Base-by-base conservation (phyloP, 2,888 invertebrate species). In the Cryptops parisi region DNA sequence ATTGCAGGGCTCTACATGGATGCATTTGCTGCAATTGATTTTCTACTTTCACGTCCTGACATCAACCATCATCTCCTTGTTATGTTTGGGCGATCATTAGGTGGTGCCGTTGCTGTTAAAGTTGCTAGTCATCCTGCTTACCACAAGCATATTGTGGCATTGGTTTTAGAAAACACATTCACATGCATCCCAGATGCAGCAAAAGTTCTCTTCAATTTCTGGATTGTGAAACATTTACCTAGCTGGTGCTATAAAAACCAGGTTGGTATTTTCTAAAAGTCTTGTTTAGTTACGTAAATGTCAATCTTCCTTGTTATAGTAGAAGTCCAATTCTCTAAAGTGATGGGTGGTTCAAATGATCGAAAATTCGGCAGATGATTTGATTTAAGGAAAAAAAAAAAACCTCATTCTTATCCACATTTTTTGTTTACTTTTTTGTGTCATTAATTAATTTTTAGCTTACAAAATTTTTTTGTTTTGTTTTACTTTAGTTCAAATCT, bases 151-250 rank as follows among this genome's bases (percentile, higher is more conserved):
- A 78, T 93, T 57, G 84, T 86, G 79, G 88, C 85, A 60, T 71
- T 91, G 57, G 78, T 96, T 59, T 78, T 94, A 19, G 94, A 96
- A 70, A 96, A 96, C 68, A 93, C 93, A 2, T 96, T 96, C 65
- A 91, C 91, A 3, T 86, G 85, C 67, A 86, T 96, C 69, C 90
- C 90, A 27, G 88, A 88, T 58, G 90, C 94, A 81, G 90, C 89
- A 19, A 78, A 79, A 61, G 80, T 84, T 57, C 75, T 94, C 60
- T 76, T 93, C 59, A 81, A 82, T 65, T 78, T 81, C 74, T 76
- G 73, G 63, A 72, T 81, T 60, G 67, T 88, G 54, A 74, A 78
- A 58, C 84, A 82, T 73, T 72, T 94, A 60, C 93, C 93, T 56
- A 73, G 79, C 60, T 76, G 83, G 69, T 82, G 82, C 68, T 89